Base-by-base conservation (phyloP, 2,888 invertebrate species). In the Biston stratarius region DNA sequence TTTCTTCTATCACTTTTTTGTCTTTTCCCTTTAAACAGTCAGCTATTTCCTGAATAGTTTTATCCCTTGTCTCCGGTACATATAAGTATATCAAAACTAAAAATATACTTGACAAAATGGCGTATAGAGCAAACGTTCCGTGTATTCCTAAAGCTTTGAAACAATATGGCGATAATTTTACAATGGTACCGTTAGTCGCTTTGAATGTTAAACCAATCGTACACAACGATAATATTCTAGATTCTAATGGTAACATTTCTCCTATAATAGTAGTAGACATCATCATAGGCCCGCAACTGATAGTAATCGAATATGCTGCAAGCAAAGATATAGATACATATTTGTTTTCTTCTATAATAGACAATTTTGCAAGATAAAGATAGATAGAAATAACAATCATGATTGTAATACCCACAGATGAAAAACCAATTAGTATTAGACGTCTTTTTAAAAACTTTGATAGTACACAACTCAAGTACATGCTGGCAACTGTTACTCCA, bases 11-110 rank as follows among this genome's bases (percentile, higher is more conserved):
- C 8, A 42, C 9, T 57, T 12, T 58, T 11, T 10, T 60, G 15
- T 60, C 69, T 6, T 36, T 59, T n/a, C 57, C 36, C 1, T 61
- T 67, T 6, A 83, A 62, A 40, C 55, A 64, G 14, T 77, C 75
- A 11, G 74, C 67, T 42, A 85, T 83, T 77, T 86, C 79, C 55
- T 82, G 75, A 6, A 84, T 58, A 1, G 85, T 84, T 67, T 82
- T 84, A 56, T 83, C 79, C 73, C 84, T 86, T 5, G 83, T 85
- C 70, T 85, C 85, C 0, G 85, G 86, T 10, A 85, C 47, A 70
- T 78, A 81, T 55, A 70, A 77, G 38, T 81, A 82, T 33, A 82
- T 64, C 1, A 83, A 7, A 6, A 74, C 11, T 11, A 79, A 60
- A 34, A 48, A 57, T 0, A 76, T 11, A 0, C 59, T 12, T 5